These are phyloP conservation scores for Lasiommata megera DNA, from an alignment of 2,888 invertebrate genomes.

Conservation along the genomic window DNA sequence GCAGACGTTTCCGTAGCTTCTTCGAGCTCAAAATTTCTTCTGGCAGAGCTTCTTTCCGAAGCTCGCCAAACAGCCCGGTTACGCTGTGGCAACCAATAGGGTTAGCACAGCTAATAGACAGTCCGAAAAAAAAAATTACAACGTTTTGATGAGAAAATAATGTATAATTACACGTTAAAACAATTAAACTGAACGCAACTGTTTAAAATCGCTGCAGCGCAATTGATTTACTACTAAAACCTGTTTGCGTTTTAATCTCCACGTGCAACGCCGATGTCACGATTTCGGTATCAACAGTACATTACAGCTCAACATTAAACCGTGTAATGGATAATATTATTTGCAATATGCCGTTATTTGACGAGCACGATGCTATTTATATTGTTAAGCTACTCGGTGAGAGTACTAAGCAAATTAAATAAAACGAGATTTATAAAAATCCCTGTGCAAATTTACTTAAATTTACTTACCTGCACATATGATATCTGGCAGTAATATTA, in stretches of 20 bases:
- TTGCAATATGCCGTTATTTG: conserved; percentile 13
- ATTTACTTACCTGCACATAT: too few species aligned
- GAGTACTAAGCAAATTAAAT: too few species aligned
- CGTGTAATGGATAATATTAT: conserved; percentile 14
- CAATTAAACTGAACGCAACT: conserved; percentile 53
- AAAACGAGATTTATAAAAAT: too few species aligned
- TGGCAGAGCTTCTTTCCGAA: too few species aligned
- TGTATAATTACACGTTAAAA: conserved; percentile 32
- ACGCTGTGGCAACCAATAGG: too few species aligned
- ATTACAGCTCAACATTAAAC: conserved; percentile 44
- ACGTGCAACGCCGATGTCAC: conserved; percentile 58
- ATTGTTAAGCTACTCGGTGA: background rate
- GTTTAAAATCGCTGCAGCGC: conserved; percentile 55
- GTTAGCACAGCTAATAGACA: too few species aligned
- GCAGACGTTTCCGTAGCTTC: too few species aligned
- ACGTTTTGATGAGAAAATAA: background rate
- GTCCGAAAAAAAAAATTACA: too few species aligned
- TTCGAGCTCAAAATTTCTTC: too few species aligned
- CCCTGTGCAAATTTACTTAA: too few species aligned
- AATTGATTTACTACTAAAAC: conserved; percentile 68
- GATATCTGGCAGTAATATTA: too few species aligned
- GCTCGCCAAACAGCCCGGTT: too few species aligned
- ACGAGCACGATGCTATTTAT: background rate
- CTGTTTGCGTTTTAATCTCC: conserved; percentile 73
- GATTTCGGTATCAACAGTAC: conserved; percentile 63